These are phyloP conservation scores for Patella depressa DNA, from an alignment of 2,888 invertebrate species.

Conservation along the genomic window DNA sequence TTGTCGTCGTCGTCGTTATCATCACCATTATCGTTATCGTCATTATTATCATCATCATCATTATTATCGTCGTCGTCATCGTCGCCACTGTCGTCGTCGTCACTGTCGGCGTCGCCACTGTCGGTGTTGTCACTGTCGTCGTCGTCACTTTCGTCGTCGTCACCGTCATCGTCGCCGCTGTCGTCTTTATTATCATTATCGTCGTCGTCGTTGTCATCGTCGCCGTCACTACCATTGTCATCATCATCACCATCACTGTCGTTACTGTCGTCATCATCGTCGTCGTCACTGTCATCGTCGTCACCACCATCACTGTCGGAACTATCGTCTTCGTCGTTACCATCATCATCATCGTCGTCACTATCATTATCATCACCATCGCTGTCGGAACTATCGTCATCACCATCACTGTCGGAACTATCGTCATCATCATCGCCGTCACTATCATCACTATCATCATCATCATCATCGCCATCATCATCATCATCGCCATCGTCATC, in stretches of 20 bases:
- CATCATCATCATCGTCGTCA: background rate
- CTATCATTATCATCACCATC: background rate
- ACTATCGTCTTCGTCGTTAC: background rate
- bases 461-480: background rate
- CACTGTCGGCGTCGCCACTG: background rate
- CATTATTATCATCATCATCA: background rate
- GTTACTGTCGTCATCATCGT: background rate
- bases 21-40: background rate
- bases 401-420: background rate
- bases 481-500: background rate
- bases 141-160: background rate
- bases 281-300: background rate
- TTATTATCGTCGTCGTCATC: background rate
- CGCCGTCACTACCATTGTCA: background rate
- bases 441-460: background rate
- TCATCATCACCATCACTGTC: background rate
- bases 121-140: background rate
- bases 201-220: background rate
- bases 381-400: background rate
- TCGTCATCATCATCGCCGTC: background rate
- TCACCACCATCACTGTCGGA: background rate
- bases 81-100: background rate
- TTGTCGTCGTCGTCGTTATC: background rate
- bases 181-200: background rate
- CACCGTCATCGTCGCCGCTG: background rate